These are phyloP conservation scores for Epinotia brunnichana DNA, from an alignment of 2,888 invertebrate genomes.

Conservation along the genomic window DNA sequence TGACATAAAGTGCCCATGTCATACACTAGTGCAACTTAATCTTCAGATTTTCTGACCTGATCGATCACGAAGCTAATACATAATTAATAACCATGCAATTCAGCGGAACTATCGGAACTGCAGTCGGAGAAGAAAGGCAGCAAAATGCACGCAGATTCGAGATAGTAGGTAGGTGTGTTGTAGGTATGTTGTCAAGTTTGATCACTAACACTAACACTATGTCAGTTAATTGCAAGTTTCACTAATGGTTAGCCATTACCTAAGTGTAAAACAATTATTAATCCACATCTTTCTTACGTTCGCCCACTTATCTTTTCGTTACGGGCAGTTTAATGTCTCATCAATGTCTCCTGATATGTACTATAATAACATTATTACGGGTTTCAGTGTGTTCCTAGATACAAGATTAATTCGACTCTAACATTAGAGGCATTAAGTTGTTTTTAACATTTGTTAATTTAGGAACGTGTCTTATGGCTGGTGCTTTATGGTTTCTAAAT, in stretches of 20 bases:
- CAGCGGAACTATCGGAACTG: slow-evolving; percentile 12
- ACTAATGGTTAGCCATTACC: background rate
- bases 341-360: slow-evolving; percentile 18
- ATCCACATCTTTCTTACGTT: background rate
- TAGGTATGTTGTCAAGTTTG: background rate
- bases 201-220: background rate
- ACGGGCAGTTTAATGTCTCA: slow-evolving; percentile 16
- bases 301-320: slow-evolving; percentile 1
- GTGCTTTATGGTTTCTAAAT: slow-evolving; percentile 28
- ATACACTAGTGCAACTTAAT: no score
- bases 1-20: no score
- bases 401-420: slow-evolving; percentile 7
- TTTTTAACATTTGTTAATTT: background rate
- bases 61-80: background rate
- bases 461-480: background rate
- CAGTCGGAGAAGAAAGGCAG: background rate
- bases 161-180: background rate
- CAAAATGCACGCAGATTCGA: background rate
- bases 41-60: no score
- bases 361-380: slow-evolving; percentile 18
- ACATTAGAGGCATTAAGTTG: background rate
- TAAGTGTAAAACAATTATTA: background rate
- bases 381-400: background rate
- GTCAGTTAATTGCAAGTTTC: background rate
- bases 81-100: no score